Evolutionary conservation across 2,888 invertebrate genomes (phyloP).

Genomic region (Sarcophaga carnaria): DNA sequence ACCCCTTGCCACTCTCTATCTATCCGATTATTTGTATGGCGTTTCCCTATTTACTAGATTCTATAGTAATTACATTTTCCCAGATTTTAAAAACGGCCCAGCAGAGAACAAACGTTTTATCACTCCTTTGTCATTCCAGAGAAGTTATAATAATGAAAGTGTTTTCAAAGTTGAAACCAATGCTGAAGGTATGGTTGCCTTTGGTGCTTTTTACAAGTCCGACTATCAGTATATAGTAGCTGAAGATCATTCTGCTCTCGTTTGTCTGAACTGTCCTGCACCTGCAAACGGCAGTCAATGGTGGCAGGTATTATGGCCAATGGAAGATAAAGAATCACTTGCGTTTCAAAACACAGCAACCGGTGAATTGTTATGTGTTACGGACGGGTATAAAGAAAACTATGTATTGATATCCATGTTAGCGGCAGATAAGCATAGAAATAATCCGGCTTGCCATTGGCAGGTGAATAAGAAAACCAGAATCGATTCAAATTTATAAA

Average conservation of each 20-base stretch:
- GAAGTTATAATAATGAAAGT: too few species aligned
- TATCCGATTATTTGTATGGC: constrained; percentile 39
- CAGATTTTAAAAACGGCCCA: constrained; percentile 2
- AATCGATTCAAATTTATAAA: too few species aligned
- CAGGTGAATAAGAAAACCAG: too few species aligned
- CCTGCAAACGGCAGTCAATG: constrained; percentile 33
- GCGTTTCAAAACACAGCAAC: constrained; percentile 43
- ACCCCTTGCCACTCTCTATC: constrained; percentile 44
- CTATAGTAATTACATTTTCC: constrained; percentile 23
- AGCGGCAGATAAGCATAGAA: not conserved
- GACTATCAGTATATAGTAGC: constrained; percentile 42
- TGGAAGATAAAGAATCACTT: constrained; percentile 12
- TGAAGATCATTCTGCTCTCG: constrained; percentile 27
- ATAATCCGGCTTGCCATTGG: constrained; percentile 42
- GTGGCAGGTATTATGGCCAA: constrained; percentile 52
- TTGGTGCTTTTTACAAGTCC: constrained; percentile 45
- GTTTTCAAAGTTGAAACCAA: constrained; percentile 30
- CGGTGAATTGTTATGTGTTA: constrained; percentile 38
- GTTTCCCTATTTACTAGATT: constrained; percentile 18
- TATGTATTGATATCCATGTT: constrained; percentile 22
- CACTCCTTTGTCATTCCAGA: constrained; percentile 29
- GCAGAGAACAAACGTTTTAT: constrained; percentile 36
- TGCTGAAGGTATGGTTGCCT: constrained; percentile 35
- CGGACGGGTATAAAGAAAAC: constrained; percentile 20
- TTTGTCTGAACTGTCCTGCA: constrained; percentile 52